These are phyloP conservation scores for Drosophila orosa DNA, from an alignment of 1,140 invertebrate genomes.

Conservation along the genomic window DNA sequence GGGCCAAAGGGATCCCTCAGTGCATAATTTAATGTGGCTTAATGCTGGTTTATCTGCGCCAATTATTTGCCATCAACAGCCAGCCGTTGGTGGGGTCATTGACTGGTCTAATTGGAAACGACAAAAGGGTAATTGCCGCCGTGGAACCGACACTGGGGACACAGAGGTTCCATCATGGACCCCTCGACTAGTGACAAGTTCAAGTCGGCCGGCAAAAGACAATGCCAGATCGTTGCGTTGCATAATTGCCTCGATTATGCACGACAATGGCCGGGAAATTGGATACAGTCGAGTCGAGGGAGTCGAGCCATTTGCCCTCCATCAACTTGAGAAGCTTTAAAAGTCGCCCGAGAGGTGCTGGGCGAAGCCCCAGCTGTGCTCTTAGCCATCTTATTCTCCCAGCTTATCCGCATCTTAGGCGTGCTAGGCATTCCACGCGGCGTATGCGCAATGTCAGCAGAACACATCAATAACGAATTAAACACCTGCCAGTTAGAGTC, in stretches of 20 bases:
- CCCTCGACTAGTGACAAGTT: slow-evolving; percentile 21
- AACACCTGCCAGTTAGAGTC: slow-evolving; percentile 51
- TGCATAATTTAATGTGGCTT: slow-evolving; percentile 67
- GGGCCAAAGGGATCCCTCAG: slow-evolving; percentile 41
- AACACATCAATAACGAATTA: slow-evolving; percentile 68
- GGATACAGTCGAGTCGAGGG: slow-evolving; percentile 1
- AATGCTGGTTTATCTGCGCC: slow-evolving; percentile 58
- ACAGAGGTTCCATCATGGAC: slow-evolving; percentile 14
- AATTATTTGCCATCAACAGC: slow-evolving; percentile 54
- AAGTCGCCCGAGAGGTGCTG: slow-evolving; percentile 13
- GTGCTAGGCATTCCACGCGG: slow-evolving; percentile 5
- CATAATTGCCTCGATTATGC: slow-evolving; percentile 53
- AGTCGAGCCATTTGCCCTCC: background rate
- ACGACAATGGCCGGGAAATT: slow-evolving; percentile 21
- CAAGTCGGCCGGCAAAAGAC: slow-evolving; percentile 24
- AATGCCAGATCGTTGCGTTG: slow-evolving; percentile 41
- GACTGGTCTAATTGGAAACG: slow-evolving; percentile 56
- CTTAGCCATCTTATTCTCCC: slow-evolving; percentile 39
- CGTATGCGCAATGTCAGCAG: slow-evolving; percentile 41
- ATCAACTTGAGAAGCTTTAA: slow-evolving; percentile 37
- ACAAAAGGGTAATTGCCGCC: slow-evolving; percentile 40
- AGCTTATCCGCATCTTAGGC: slow-evolving; percentile 32
- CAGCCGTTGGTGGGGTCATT: slow-evolving; percentile 45
- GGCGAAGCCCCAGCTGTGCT: slow-evolving; percentile 40
- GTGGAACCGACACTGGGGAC: slow-evolving; percentile 3